Conservation (phyloP, 2,888 invertebrate species). For the Gonocerus acuteangulatus region DNA sequence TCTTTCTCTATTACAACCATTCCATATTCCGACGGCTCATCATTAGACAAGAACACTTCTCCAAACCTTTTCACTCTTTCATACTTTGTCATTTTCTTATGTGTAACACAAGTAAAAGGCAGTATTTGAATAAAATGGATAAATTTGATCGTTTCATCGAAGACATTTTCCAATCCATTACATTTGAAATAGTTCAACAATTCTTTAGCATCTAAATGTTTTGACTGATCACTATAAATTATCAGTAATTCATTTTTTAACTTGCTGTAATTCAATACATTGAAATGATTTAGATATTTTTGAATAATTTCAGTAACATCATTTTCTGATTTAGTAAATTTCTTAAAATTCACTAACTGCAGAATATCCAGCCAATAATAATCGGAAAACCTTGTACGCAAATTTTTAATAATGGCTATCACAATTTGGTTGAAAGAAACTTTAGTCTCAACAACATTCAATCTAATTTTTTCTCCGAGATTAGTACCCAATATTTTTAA, state of each 20-base stretch:
- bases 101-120: not conserved
- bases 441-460: not conserved
- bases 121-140: not conserved
- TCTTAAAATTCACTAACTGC: not conserved
- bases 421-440: not conserved
- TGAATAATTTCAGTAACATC: not conserved
- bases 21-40: not conserved
- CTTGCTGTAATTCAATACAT: not conserved
- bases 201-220: not conserved
- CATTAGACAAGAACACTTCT: not conserved
- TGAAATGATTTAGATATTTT: not conserved
- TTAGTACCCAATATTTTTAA: not conserved
- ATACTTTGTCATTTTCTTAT: not conserved
- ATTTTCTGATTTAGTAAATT: not conserved
- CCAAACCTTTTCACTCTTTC: not conserved
- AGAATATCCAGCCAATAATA: not conserved
- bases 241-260: not conserved
- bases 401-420: not conserved
- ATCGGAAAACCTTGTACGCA: not conserved
- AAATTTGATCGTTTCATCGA: not conserved
- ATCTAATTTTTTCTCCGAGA: not conserved
- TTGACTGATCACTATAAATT: not conserved
- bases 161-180: not conserved
- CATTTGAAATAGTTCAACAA: not conserved
- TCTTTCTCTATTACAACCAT: not conserved